Conservation (phyloP, 2,888 invertebrate genomes). For the Pollenia angustigena region DNA sequence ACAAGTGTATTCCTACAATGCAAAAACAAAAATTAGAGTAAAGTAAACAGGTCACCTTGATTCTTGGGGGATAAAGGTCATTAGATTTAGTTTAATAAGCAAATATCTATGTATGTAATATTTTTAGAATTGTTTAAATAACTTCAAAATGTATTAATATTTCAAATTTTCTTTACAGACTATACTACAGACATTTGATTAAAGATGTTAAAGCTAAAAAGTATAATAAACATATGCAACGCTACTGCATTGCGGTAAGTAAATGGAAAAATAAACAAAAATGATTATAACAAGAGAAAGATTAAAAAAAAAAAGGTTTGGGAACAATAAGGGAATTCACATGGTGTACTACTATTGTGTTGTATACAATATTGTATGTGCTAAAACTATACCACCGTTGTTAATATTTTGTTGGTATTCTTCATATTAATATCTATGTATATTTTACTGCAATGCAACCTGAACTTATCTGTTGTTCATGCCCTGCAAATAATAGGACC, state of each 20-base stretch:
- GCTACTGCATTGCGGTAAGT: slow-evolving; percentile 75
- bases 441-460: too few species aligned
- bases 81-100: slow-evolving; percentile 11
- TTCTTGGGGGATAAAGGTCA: slow-evolving; percentile 35
- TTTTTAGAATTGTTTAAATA: neutral
- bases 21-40: slow-evolving; percentile 2
- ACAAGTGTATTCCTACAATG: neutral
- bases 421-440: too few species aligned
- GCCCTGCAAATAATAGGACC: too few species aligned
- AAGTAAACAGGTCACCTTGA: slow-evolving; percentile 54
- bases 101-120: neutral
- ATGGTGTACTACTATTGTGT: too few species aligned
- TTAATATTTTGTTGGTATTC: too few species aligned
- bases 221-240: slow-evolving; percentile 69
- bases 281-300: too few species aligned
- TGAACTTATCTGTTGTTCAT: too few species aligned
- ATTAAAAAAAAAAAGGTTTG: too few species aligned
- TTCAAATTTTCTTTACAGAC: slow-evolving; percentile 47
- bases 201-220: slow-evolving; percentile 75
- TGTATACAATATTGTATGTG: too few species aligned
- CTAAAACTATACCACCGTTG: too few species aligned
- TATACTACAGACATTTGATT: slow-evolving; percentile 23
- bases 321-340: too few species aligned
- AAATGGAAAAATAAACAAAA: neutral
- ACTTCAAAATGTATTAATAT: slow-evolving; percentile 1